These are phyloP conservation scores for Pteria penguin DNA, from an alignment of 2,888 invertebrate species.

Conservation along the genomic window DNA sequence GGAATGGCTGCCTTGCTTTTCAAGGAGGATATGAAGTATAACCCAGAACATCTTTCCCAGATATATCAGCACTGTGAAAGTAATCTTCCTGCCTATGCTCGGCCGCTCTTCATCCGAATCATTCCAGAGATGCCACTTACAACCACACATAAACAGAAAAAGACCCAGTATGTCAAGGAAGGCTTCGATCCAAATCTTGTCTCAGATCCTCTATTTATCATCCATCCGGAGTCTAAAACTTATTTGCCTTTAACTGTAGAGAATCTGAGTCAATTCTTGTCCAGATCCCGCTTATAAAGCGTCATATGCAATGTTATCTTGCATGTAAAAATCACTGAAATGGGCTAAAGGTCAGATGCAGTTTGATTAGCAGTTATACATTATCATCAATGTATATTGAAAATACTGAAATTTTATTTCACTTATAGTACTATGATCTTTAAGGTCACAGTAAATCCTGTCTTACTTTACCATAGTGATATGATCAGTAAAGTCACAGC, in stretches of 20 bases:
- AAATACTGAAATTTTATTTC: no score
- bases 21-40: slow-evolving; percentile 45
- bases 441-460: no score
- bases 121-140: slow-evolving; percentile 59
- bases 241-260: slow-evolving; percentile 57
- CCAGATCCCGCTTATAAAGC: slow-evolving; percentile 52
- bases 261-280: slow-evolving; percentile 36
- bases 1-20: slow-evolving; percentile 76
- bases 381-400: no score
- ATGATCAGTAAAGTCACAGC: no score
- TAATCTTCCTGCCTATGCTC: slow-evolving; percentile 65
- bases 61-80: slow-evolving; percentile 59
- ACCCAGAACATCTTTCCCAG: slow-evolving; percentile 47
- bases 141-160: slow-evolving; percentile 70
- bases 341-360: no score
- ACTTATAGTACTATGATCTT: no score
- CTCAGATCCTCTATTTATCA: slow-evolving; percentile 62
- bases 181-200: slow-evolving; percentile 63
- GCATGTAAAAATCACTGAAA: no score
- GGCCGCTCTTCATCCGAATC: slow-evolving; percentile 65
- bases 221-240: slow-evolving; percentile 51
- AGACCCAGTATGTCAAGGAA: slow-evolving; percentile 67
- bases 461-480: no score
- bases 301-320: no score
- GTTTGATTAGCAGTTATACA: no score